Base-by-base conservation (phyloP, 2,113 vertebrate species). In the Gymnogyps californianus region DNA sequence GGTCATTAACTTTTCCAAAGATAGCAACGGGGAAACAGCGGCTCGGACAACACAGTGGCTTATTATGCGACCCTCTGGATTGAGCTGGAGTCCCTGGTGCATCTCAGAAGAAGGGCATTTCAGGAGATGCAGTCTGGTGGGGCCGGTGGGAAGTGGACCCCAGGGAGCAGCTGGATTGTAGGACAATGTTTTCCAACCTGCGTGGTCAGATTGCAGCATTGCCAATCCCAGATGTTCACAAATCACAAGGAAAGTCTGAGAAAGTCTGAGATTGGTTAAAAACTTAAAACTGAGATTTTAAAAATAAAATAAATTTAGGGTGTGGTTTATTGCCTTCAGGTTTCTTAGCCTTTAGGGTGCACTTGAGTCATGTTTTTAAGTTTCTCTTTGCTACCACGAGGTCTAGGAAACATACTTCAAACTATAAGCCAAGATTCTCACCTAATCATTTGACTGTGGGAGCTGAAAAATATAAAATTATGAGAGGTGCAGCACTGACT, bases 391-490 rank as follows among this genome's bases (percentile, higher is more conserved):
- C 89, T 95, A 96, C 93, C 65, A 90, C 2, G 59, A 97, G 75
- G 87, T 87, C 89, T 97, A 96, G 95, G 93, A 96, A 97, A 95
- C 78, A 95, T 89, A 87, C 65, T 96, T 96, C 83, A 90, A 96
- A 74, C 38, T 40, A 20, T 85, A 95, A 77, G 93, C 95, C 95
- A 97, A 97, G 51, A 85, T 94, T 97, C 91, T 95, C 95, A 97
- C 94, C 71, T 96, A 95, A 96, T 97, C 89, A 97, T 95, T 97
- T 96, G 87, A 87, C 89, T 83, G 46, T 87, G 82, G 81, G 95
- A 97, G 78, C 91, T 86, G 93, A 95, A 97, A 97, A 96, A 95
- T 74, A 83, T 12, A 88, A 95, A 95, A 67, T 91, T 77, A 49
- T 74, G 67, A 51, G 95, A 93, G 44, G 71, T 92, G 38, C 65